These are phyloP conservation scores for Drosophila nasuta DNA, from an alignment of 1,140 invertebrate genomes.

Conservation along the genomic window DNA sequence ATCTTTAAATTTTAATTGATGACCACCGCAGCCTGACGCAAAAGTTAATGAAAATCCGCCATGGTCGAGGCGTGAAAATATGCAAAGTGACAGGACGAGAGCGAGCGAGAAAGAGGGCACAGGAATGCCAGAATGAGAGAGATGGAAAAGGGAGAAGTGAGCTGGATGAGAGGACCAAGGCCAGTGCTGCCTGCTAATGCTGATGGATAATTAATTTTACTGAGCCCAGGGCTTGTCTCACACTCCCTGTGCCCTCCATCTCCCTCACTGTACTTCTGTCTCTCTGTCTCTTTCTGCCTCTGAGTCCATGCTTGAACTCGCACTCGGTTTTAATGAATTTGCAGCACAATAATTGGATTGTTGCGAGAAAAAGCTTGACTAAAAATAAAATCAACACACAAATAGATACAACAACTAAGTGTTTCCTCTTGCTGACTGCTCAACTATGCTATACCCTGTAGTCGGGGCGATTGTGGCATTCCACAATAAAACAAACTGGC, in stretches of 20 bases:
- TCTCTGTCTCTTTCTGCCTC: not conserved
- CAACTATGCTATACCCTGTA: slow-evolving; percentile 8
- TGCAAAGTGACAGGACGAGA: slow-evolving; percentile 62
- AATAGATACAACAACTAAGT: slow-evolving; percentile 49
- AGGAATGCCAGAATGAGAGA: not conserved
- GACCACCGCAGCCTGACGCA: slow-evolving; percentile 52
- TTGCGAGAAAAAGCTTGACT: slow-evolving; percentile 55
- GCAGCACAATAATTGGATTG: slow-evolving; percentile 74
- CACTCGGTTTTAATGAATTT: slow-evolving; percentile 72
- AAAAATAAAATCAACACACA: slow-evolving; percentile 69
- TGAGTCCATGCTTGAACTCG: slow-evolving; percentile 3
- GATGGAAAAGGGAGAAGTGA: not conserved
- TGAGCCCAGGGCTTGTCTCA: slow-evolving; percentile 44
- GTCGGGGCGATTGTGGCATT: not conserved
- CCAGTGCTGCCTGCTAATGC: slow-evolving; percentile 61
- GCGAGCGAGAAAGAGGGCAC: not conserved
- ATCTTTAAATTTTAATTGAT: slow-evolving; percentile 77
- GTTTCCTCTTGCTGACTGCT: not conserved
- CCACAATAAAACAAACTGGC: not conserved
- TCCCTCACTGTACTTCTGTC: not conserved
- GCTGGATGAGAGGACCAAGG: slow-evolving; percentile 18
- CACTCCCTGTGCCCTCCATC: not conserved
- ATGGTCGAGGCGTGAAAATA: slow-evolving; percentile 68
- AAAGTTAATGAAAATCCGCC: slow-evolving; percentile 72
- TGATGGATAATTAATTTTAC: slow-evolving; percentile 78